Evolutionary conservation across 1,140 invertebrate genomes (phyloP).

Genomic region (Nautilus pompilius): DNA sequence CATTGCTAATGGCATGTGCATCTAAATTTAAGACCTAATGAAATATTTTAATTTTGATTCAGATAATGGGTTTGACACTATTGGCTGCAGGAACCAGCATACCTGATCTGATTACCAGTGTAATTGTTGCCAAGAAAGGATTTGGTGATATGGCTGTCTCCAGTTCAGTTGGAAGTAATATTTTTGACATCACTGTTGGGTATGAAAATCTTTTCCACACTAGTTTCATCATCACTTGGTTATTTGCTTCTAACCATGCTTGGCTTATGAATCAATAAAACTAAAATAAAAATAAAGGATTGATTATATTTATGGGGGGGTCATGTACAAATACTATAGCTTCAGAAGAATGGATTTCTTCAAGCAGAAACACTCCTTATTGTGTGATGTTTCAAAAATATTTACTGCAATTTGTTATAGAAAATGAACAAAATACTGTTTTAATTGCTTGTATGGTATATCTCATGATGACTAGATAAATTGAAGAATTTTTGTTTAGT

Average conservation of each 20-base stretch:
- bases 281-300: neutral
- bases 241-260: too few relatives aligned
- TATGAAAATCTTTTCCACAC: conserved; percentile 26
- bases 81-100: conserved; percentile 60
- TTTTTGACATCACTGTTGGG: conserved; percentile 55
- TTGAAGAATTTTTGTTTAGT: too few relatives aligned
- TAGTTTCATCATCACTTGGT: too few relatives aligned
- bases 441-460: too few relatives aligned
- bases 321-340: neutral
- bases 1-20: too few relatives aligned
- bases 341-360: neutral
- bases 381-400: neutral
- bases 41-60: conserved; percentile 9
- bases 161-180: conserved; percentile 54
- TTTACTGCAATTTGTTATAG: too few relatives aligned
- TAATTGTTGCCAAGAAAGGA: conserved; percentile 58
- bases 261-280: neutral
- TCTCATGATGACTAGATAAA: too few relatives aligned
- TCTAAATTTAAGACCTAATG: neutral
- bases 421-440: too few relatives aligned
- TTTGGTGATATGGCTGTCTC: conserved; percentile 56
- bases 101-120: conserved; percentile 58
- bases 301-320: neutral
- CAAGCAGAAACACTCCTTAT: neutral
- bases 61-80: conserved; percentile 60